Conservation (phyloP, 2,113 vertebrate species). For the Meleagris gallopavo region DNA sequence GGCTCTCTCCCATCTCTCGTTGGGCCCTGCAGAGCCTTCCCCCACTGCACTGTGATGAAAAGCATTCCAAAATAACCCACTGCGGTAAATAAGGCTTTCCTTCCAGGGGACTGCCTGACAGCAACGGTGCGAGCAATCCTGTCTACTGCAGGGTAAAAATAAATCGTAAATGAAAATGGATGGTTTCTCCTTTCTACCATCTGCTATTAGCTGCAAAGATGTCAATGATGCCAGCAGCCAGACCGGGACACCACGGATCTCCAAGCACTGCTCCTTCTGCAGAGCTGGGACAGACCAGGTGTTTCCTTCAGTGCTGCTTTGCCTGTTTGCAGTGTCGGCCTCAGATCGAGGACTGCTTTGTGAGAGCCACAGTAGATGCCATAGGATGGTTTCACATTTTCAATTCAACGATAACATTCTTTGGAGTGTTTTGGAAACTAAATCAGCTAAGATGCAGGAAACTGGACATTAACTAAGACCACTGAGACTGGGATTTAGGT, state of each 20-base stretch:
- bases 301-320: background rate
- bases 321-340: background rate
- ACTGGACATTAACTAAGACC: conserved; percentile 10
- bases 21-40: background rate
- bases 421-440: background rate
- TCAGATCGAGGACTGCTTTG: background rate
- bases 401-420: background rate
- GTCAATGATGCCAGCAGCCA: background rate
- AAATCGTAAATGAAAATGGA: conserved; percentile 55
- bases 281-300: background rate
- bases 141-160: conserved; percentile 46
- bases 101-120: conserved; percentile 48
- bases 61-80: conserved; percentile 15
- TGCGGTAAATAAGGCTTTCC: background rate
- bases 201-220: conserved; percentile 48
- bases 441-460: background rate
- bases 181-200: conserved; percentile 59
- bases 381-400: background rate
- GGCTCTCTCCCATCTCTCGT: background rate
- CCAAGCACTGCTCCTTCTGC: background rate
- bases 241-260: background rate
- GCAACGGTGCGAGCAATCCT: conserved; percentile 37
- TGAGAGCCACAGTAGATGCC: background rate
- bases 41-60: background rate
- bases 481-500: conserved; percentile 55